phyloP scores from a whole-genome alignment of 2,113 vertebrate genomes.

The Micronycteris hirsuta region DNA sequence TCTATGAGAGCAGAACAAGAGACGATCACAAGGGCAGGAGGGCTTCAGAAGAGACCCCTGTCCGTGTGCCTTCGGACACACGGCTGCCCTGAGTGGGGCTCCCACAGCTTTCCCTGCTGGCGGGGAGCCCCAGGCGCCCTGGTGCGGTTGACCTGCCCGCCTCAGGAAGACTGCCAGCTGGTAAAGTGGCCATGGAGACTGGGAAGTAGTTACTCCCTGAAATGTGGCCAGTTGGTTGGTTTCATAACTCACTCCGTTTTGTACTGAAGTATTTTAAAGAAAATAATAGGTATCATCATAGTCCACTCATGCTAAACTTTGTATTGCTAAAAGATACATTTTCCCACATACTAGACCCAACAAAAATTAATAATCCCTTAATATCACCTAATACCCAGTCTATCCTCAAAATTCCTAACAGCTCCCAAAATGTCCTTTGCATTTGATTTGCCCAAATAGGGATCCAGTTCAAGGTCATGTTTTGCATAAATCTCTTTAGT shows the following conservation, averaged over 20 bases:
- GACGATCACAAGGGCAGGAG: background rate
- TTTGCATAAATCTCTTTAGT: background rate
- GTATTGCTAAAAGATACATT: background rate
- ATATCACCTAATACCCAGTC: background rate
- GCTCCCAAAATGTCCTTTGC: background rate
- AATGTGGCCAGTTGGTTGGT: background rate
- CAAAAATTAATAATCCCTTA: background rate
- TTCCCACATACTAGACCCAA: background rate
- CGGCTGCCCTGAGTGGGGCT: background rate
- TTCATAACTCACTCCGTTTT: constrained; percentile 14
- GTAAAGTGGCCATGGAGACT: background rate
- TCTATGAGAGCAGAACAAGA: background rate
- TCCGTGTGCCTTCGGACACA: background rate
- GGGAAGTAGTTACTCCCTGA: background rate
- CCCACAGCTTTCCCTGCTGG: background rate
- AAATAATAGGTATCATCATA: background rate
- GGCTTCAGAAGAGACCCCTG: background rate
- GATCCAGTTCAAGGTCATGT: background rate
- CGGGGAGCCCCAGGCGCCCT: background rate
- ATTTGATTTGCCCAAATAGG: background rate
- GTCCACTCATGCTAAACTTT: background rate
- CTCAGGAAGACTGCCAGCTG: no score
- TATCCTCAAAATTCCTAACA: background rate
- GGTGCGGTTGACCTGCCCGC: background rate
- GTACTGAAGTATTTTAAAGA: constrained; percentile 4